These are phyloP conservation scores for Dermatemys mawii DNA, from an alignment of 2,113 vertebrate species.

Conservation along the genomic window DNA sequence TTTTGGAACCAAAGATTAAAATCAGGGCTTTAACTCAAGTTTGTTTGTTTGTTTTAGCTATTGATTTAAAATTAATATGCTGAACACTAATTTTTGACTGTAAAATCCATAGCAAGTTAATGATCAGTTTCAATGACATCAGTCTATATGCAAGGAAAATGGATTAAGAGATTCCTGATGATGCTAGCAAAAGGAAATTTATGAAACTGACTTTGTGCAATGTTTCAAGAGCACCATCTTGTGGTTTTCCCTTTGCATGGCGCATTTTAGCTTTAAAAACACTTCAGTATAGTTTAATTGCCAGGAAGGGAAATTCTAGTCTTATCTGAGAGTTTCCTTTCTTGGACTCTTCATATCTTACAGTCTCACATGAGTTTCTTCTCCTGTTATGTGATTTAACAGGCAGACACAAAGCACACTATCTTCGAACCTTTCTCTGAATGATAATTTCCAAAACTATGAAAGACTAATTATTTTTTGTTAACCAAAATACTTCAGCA, in stretches of 20 bases:
- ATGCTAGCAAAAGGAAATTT: accelerated
- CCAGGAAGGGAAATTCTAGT: background rate
- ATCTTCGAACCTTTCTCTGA: background rate
- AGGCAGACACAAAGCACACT: background rate
- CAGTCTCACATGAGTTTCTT: background rate
- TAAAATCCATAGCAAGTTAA: background rate
- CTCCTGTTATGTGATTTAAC: background rate
- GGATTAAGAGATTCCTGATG: accelerated
- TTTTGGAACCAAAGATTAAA: background rate
- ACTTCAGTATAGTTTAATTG: background rate
- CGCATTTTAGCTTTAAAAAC: accelerated
- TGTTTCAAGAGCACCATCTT: slow-evolving; percentile 74
- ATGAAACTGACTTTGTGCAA: accelerated
- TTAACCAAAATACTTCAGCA: background rate
- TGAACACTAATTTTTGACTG: accelerated
- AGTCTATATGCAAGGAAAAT: accelerated
- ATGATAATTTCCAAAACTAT: background rate
- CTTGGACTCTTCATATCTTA: background rate
- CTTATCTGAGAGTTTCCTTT: background rate
- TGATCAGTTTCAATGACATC: background rate
- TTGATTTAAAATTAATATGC: background rate
- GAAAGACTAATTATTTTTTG: background rate
- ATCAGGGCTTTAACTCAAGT: background rate
- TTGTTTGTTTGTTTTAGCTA: background rate
- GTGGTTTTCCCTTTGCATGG: slow-evolving; percentile 49